phyloP scores from a whole-genome alignment of 1,140 invertebrate species.

The Atta cephalotes region DNA sequence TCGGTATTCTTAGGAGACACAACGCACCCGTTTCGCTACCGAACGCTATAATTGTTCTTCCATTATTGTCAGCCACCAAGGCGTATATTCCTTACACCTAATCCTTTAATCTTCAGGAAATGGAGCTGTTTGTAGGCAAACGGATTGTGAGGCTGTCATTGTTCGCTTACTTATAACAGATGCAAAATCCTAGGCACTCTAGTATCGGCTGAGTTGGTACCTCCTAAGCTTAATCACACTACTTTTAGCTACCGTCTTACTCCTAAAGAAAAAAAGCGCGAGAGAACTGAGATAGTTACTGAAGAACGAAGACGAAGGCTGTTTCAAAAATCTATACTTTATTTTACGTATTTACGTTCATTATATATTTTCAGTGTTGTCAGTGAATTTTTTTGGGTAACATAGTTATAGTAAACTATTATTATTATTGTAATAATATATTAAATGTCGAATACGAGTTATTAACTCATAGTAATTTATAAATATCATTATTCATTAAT shows the following conservation, averaged over 20 bases:
- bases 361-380: too few relatives aligned
- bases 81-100: conserved; percentile 82
- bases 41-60: conserved; percentile 80
- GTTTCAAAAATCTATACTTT: too few relatives aligned
- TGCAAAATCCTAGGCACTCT: conserved; percentile 61
- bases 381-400: too few relatives aligned
- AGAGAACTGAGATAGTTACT: not conserved
- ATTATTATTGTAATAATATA: not conserved
- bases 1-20: conserved; percentile 67
- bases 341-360: too few relatives aligned
- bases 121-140: conserved; percentile 83
- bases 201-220: conserved; percentile 50
- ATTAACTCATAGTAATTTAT: not conserved
- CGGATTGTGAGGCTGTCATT: conserved; percentile 77
- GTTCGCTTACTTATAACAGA: conserved; percentile 73
- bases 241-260: conserved; percentile 25
- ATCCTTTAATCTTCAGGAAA: conserved; percentile 84
- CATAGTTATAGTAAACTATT: too few relatives aligned
- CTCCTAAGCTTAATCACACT: not conserved
- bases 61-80: conserved; percentile 80
- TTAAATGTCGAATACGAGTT: not conserved
- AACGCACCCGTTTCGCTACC: conserved; percentile 60
- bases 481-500: not conserved
- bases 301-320: not conserved
- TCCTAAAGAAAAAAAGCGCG: not conserved